Evolutionary conservation across 1,140 invertebrate genomes (phyloP), one percentile per base, ranked within the genome.

Genomic region (Drosophila erecta): DNA sequence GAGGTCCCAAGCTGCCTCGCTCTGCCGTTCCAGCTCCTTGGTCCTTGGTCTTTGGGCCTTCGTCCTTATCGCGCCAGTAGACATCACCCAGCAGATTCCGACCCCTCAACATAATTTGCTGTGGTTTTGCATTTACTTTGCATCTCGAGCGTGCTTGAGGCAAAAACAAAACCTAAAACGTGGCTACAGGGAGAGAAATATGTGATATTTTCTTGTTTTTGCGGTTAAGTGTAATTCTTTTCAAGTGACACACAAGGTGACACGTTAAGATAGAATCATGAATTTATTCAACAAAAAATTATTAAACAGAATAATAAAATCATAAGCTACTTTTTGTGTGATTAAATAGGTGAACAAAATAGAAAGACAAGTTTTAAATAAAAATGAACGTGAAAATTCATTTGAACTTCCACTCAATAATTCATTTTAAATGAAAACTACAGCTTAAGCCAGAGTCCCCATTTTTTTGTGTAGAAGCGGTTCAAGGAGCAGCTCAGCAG

Each of bases 101-200:
- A 60, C 58, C 51, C 70, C 81, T 87, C 84, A 69, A 83, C 84
- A 89, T 87, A 87, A 87, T 87, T 87, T 87, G 84, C 84, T 79
- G 84, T 87, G 84, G 84, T 87, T 87, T 89, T 89, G 83, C 83
- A 87, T 87, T 87, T 87, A 87, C 83, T 89, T 87, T 89, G 76
- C 84, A 87, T 87, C 84, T 83, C 37, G 65, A 87, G 83, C 53
- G 67, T 79, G 79, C 84, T 87, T 87, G 71, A 89, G 79, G 84
- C 84, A 57, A 74, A 78, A 69, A 46, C 65, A 69, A 64, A 67
- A 54, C 65, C 47, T 44, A 30, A 66, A 46, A n/a, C 22, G 14
- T 3, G 10, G 14, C 1, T 12, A 27, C 33, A 53, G 37, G 37
- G 27, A 15, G 11, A 53, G 2, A 53, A 67, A 43, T 27, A 4